Evolutionary conservation across 2,797 vertebrate genomes (phyloP), one percentile per base, ranked within the genome.

Genomic region (Tolypeutes matacus): DNA sequence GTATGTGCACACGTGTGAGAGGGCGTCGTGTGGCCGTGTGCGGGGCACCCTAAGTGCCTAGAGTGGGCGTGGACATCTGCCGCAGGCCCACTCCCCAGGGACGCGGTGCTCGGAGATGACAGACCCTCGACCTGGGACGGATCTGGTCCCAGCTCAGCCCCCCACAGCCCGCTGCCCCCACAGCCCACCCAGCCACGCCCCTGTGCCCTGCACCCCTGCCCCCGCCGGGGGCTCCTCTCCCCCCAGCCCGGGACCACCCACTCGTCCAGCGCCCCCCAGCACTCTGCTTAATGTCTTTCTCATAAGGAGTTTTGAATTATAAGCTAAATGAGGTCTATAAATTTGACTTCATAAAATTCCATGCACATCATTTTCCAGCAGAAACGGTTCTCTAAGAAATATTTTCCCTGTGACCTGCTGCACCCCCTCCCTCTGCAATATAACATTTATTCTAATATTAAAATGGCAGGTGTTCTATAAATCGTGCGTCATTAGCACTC

Each of bases 361-460:
- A 20, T 39, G 97, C 98, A 96, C 98, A 97, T 98, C 98, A 98
- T 98, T 98, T 98, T 97, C 98, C 78, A 78, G 5, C 98, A 97
- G 98, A 98, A 98, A 98, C 98, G 97, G 87, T 96, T 97, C 97
- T 97, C 98, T 86, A 98, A 98, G 98, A 98, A 98, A 98, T 98
- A 98, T 98, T 98, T 98, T 98, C 98, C 94, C 46, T 93, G 97
- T 95, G 97, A 98, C 97, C 98, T 98, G 98, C 98, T 97, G 96
- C 95, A 86, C 97, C 97, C 97, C 96, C 98, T 98, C 97, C 96
- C 97, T 97, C 94, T 80, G 98, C 98, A 96, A 97, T 98, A 98
- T 97, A 98, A 98, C 98, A 98, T 98, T 98, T 98, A 99, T 99
- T 99, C 98, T 99, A 99, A 99, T 99, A 99, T 99, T 99, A 99